A percentile compares a stretch with the other conserved stretches of the same genome.
These are phyloP conservation scores for Strongylocentrotus purpuratus DNA, from an alignment of 35 echinoderm and acorn worm species.

Conservation along the genomic window DNA sequence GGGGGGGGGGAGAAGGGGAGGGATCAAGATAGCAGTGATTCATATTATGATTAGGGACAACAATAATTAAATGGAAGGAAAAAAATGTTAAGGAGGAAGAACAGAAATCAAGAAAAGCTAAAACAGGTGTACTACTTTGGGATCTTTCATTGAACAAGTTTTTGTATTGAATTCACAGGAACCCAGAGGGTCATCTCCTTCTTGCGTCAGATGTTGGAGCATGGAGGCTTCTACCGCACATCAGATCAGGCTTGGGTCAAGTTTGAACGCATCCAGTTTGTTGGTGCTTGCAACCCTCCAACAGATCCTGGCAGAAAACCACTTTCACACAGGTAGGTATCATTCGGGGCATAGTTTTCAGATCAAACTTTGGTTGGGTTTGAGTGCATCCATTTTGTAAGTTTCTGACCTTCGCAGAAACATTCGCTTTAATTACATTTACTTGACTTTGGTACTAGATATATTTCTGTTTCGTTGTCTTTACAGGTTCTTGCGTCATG, in stretches of 20 bases:
- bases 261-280: conserved; percentile 99
- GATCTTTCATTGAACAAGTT: neutral
- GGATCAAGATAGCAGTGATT: too few species aligned
- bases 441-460: too few species aligned
- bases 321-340: conserved; percentile 88
- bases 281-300: conserved; percentile 98
- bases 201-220: conserved; percentile 95
- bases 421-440: too few species aligned
- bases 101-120: neutral
- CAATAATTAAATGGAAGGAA: too few species aligned
- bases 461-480: neutral
- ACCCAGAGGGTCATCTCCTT: conserved; percentile 98
- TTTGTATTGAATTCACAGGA: conserved; percentile 58
- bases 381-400: neutral
- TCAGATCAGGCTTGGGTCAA: conserved; percentile 91
- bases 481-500: conserved; percentile 88
- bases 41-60: too few species aligned
- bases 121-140: neutral
- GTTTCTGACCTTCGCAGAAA: too few species aligned
- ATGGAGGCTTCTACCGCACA: conserved; percentile 96
- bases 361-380: neutral
- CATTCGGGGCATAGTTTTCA: neutral
- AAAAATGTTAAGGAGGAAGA: neutral
- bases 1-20: too few species aligned
- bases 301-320: conserved; percentile 98